Base-by-base conservation (phyloP, 2,113 vertebrate species). In the Xenopus borealis region DNA sequence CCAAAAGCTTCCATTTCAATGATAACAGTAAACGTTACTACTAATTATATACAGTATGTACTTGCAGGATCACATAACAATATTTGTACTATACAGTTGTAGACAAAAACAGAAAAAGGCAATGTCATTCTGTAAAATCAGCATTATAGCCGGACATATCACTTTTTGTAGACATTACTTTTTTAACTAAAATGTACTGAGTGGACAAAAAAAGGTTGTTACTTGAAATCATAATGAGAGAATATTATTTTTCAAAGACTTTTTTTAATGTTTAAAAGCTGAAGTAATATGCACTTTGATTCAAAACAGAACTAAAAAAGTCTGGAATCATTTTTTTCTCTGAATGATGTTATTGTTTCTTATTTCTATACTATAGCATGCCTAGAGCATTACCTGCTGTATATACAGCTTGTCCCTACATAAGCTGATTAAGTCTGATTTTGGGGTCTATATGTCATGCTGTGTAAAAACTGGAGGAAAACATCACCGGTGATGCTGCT, bases 91-190 rank as follows among this genome's bases (percentile, higher is more conserved):
- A 68, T 68, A 75, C 65, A 75, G 66, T 68, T 23, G 53, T 18
- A 68, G 16, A 18, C 19, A 47, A 18, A 20, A 45, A 58, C 59
- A 33, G 45, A 68, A n/a, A n/a, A n/a, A n/a, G n/a, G n/a, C n/a
- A n/a, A 62, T 67, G 55, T 66, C 72, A 68, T 69, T 46, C 3
- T 68, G 53, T 68, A 59, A 55, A 74, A 58, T 68, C 50, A 50
- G 12, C 17, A 55, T 18, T 62, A 68, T 52, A 12, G 27, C n/a
- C 44, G 52, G 68, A 68, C 72, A 11, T 20, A 55, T 50, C 19
- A 61, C 57, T 52, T 40, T 65, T 74, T 62, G 23, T 27, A 19
- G 27, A 68, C n/a, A 12, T 50, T 30, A 10, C 63, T 16, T 23
- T 14, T 27, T 62, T 20, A 27, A 52, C 13, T 45, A 52, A 53